Evolutionary conservation across 2,888 invertebrate genomes (phyloP).

Genomic region (Machimus rusticus): DNA sequence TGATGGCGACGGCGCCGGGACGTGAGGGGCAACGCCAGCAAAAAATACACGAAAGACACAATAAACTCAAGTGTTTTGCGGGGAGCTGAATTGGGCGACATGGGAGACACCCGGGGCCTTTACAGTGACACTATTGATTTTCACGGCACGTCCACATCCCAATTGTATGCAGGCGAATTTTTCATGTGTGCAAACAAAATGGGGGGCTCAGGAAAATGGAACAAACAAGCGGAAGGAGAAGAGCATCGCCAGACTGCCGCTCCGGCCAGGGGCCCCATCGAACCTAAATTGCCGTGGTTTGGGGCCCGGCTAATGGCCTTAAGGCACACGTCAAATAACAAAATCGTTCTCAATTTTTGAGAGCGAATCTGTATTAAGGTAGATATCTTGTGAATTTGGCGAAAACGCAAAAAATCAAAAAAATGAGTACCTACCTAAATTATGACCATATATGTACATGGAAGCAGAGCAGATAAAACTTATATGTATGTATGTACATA

Average conservation of each 20-base stretch:
- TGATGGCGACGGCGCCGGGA: neutral
- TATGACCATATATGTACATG: too few species aligned
- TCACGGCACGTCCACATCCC: conserved; percentile 37
- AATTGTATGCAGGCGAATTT: conserved; percentile 27
- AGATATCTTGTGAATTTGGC: too few species aligned
- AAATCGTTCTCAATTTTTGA: too few species aligned
- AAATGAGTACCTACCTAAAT: too few species aligned
- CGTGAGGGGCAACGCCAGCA: neutral
- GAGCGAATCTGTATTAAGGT: too few species aligned
- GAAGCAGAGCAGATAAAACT: too few species aligned
- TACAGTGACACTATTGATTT: conserved; percentile 40
- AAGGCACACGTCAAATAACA: conserved; percentile 11
- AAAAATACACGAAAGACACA: conserved; percentile 38
- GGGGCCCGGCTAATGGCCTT: conserved; percentile 21
- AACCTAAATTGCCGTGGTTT: neutral
- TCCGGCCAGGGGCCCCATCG: neutral
- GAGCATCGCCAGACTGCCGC: neutral
- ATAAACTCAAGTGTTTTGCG: conserved; percentile 44
- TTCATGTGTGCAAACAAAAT: conserved; percentile 24
- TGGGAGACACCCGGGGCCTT: neutral
- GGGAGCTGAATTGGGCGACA: conserved; percentile 26
- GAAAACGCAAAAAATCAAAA: too few species aligned
- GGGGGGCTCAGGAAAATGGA: neutral
- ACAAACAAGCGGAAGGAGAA: neutral
- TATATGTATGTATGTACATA: too few species aligned